These are phyloP conservation scores for Calliphora vicina DNA, from an alignment of 1,140 invertebrate genomes.

Conservation along the genomic window DNA sequence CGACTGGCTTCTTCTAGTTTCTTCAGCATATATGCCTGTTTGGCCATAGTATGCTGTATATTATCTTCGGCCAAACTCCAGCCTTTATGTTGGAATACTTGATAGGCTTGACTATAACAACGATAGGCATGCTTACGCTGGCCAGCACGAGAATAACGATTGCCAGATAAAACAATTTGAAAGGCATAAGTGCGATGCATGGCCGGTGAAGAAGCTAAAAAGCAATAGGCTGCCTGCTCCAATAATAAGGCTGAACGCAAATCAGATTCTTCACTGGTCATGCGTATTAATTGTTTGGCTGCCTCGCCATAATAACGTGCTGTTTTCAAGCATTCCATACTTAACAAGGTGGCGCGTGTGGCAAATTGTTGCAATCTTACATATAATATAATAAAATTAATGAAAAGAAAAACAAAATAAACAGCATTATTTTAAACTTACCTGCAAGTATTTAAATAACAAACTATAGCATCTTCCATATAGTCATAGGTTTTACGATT, in stretches of 20 bases:
- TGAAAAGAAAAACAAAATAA: not conserved
- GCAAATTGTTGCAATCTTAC: slow-evolving; percentile 86
- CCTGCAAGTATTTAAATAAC: slow-evolving; percentile 89
- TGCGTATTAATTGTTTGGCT: slow-evolving; percentile 90
- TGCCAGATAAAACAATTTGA: slow-evolving; percentile 93
- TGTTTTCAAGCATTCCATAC: slow-evolving; percentile 84
- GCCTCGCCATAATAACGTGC: slow-evolving; percentile 83
- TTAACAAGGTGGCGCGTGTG: slow-evolving; percentile 86
- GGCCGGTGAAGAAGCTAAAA: slow-evolving; percentile 73
- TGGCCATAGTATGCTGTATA: slow-evolving; percentile 91
- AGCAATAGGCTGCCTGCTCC: slow-evolving; percentile 96
- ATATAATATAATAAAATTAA: not conserved
- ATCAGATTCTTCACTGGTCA: slow-evolving; percentile 95
- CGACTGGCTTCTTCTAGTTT: slow-evolving; percentile 76
- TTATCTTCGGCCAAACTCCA: slow-evolving; percentile 95
- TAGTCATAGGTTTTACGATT: slow-evolving; percentile 84
- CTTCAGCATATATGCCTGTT: slow-evolving; percentile 84
- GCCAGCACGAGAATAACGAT: slow-evolving; percentile 90
- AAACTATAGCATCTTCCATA: slow-evolving; percentile 91
- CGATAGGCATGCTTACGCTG: slow-evolving; percentile 89
- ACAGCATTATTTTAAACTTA: slow-evolving; percentile 53
- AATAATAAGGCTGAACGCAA: slow-evolving; percentile 88
- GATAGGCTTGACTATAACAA: slow-evolving; percentile 91
- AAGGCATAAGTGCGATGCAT: slow-evolving; percentile 97
- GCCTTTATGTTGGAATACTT: slow-evolving; percentile 77